Base-by-base conservation (phyloP, 2,888 invertebrate genomes). In the Merodon equestris region DNA sequence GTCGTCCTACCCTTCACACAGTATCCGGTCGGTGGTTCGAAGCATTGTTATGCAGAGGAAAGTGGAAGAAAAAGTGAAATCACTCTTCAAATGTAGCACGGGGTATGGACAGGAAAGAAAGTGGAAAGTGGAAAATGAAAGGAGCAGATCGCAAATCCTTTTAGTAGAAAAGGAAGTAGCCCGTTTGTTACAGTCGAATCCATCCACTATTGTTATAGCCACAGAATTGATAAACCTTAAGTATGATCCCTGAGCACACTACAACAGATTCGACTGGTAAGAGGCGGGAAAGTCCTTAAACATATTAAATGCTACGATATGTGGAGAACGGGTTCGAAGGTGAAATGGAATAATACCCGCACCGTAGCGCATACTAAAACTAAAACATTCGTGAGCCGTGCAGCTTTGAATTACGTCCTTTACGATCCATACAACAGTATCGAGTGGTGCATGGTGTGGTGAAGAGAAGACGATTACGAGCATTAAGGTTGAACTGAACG, bases 91-190 rank as follows among this genome's bases (percentile, higher is more conserved):
- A n/a, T n/a, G 27, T 27, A 7, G 27, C 27, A 7, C 7, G 27
- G 27, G 27, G 27, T 7, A 4, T 2, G 27, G 7, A 7, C 2
- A 27, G 7, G 7, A 27, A 27, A 27, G 27, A 27, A 27, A 27
- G 7, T 7, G 27, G 7, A 27, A 7, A 27, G 27, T n/a, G n/a
- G n/a, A n/a, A n/a, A n/a, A n/a, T n/a, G n/a, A n/a, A n/a, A n/a
- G 7, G 27, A 27, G 27, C 7, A 7, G 47, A 71, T 66, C 54
- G 27, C 51, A 71, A 76, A 71, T 76, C 64, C 76, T 72, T 72
- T 77, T 51, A 67, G 45, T 50, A 68, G 57, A 77, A 72, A 57
- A 77, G 72, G 77, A 77, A 72, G 72, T 77, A 14, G 61, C 67
- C 77, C 63, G 61, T 67, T 77, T 77, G 77, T 72, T 72, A 67